Evolutionary conservation across 2,888 invertebrate species (phyloP).

Genomic region (Epistrophe grossulariae): DNA sequence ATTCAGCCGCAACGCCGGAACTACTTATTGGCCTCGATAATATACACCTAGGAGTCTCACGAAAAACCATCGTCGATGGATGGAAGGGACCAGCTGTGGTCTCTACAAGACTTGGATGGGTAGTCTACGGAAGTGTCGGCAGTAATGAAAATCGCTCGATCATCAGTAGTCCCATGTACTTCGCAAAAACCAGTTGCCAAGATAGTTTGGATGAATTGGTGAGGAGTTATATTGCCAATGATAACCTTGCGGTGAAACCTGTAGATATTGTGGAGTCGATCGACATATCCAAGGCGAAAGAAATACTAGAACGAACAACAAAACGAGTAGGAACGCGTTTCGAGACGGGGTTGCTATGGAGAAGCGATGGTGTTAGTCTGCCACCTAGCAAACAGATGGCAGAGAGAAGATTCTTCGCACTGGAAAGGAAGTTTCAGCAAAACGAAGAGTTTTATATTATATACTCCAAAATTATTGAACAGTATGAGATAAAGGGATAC

Average conservation of each 20-base stretch:
- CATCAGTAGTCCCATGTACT: background rate
- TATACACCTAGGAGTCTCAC: slow-evolving; percentile 43
- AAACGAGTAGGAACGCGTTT: slow-evolving; percentile 5
- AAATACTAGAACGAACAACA: slow-evolving; percentile 14
- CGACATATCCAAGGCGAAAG: background rate
- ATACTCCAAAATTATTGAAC: slow-evolving; percentile 59
- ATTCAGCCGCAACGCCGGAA: slow-evolving; percentile 34
- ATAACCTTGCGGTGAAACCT: background rate
- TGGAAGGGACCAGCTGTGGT: slow-evolving; percentile 38
- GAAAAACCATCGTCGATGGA: slow-evolving; percentile 11
- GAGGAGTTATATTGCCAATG: background rate
- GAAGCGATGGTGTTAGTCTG: too few species aligned
- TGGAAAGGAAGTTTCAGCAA: slow-evolving; percentile 67
- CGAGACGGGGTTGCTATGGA: too few species aligned
- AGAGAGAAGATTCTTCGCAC: too few species aligned
- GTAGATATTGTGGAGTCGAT: background rate
- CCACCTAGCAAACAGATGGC: too few species aligned
- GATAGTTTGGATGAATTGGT: background rate
- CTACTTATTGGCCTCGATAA: slow-evolving; percentile 54
- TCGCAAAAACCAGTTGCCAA: background rate
- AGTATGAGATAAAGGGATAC: slow-evolving; percentile 75
- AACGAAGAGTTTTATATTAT: slow-evolving; percentile 49
- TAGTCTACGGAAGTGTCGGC: slow-evolving; percentile 46
- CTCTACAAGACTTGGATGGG: slow-evolving; percentile 40
- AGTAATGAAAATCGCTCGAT: background rate